Base-by-base conservation (phyloP, 2,888 invertebrate genomes). In the Limnephilus lunatus region DNA sequence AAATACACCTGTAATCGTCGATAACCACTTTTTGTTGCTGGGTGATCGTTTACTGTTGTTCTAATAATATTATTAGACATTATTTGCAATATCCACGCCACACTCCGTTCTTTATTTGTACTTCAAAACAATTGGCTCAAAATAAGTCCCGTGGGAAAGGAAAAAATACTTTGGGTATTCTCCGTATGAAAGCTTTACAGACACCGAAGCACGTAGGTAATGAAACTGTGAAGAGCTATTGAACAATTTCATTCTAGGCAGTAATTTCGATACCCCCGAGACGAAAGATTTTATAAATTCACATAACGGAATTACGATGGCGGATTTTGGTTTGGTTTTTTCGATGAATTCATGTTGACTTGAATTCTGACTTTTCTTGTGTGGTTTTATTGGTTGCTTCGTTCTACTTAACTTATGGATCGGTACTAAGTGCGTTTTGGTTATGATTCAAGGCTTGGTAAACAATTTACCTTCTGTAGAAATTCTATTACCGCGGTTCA, bases 121-220 rank as follows among this genome's bases (percentile, higher is more conserved):
- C 32, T 25, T 68, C 68, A n/a, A 86, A 86, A 86, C 35, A 44
- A 44, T 35, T 44, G 44, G 39, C 44, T n/a, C 44, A 30, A 14
- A 86, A 44, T 86, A 35, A 44, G 86, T 86, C 86, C 44, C 86
- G 86, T 86, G 86, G 86, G 86, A 86, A 86, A 44, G 25, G 30
- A 68, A 68, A 88, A 53, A 68, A 89, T 15, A 7, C n/a, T 32
- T 89, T 35, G 31, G 30, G 31, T 89, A 19, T 89, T 39, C 31
- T 89, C 32, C 32, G 81, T 32, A 80, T 80, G 81, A 39, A 80
- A 80, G 31, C 89, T 81, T n/a, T 89, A 12, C n/a, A 87, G 81
- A 80, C 81, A 80, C 86, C 91, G 81, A 14, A 32, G 86, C 91
- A 86, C 86, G 91, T 91, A 91, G 68, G 90, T 85, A 25, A 90